phyloP scores from a whole-genome alignment of 2,113 vertebrate genomes.

The Apistogramma diplotaenia region DNA sequence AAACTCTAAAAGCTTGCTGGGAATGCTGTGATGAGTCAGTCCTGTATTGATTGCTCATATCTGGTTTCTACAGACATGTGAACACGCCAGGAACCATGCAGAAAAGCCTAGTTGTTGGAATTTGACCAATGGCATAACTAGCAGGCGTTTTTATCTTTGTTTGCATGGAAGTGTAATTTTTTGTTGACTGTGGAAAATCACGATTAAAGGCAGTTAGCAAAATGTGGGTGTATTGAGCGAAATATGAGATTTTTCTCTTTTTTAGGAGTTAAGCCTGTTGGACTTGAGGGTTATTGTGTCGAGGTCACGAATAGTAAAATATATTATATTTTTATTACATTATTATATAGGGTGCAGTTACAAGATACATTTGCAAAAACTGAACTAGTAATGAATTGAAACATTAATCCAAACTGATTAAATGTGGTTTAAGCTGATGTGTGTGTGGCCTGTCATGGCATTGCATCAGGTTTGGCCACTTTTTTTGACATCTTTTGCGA shows the following conservation, averaged over 20 bases:
- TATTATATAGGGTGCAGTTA: neutral
- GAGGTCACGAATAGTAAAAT: conserved; percentile 10
- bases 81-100: neutral
- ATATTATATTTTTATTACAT: neutral
- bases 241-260: neutral
- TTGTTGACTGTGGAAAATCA: neutral
- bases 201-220: neutral
- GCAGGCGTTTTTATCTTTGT: neutral
- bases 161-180: neutral
- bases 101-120: neutral
- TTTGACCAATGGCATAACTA: neutral
- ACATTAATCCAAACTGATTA: neutral
- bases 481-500: neutral
- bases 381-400: neutral
- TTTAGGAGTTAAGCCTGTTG: neutral
- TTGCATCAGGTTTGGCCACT: neutral
- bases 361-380: neutral
- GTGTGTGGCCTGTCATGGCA: neutral
- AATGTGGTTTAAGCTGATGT: neutral
- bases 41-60: conserved; percentile 16
- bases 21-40: conserved; percentile 8
- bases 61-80: conserved; percentile 8
- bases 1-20: neutral
- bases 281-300: neutral
- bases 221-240: neutral